phyloP scores from a whole-genome alignment of 2,797 vertebrate species.

The Naso thynnoides region DNA sequence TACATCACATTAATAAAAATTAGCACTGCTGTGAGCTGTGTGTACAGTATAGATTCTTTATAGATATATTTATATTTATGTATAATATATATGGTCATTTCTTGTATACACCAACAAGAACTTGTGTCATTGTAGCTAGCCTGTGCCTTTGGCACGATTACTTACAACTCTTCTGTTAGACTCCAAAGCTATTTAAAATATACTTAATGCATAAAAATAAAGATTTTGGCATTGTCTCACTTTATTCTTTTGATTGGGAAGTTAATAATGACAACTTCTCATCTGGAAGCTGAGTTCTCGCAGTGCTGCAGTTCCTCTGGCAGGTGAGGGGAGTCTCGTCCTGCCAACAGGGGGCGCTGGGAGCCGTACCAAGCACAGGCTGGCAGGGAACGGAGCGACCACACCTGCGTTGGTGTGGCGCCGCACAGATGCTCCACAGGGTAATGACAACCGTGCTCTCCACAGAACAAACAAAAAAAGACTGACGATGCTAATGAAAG shows the following conservation, averaged over 20 bases:
- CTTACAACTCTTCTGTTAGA: slow-evolving; percentile 96
- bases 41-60: slow-evolving; percentile 89
- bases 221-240: slow-evolving; percentile 97
- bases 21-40: slow-evolving; percentile 89
- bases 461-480: slow-evolving; percentile 66
- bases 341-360: slow-evolving; percentile 63
- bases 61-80: slow-evolving; percentile 78
- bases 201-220: slow-evolving; percentile 99
- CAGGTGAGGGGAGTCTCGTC: slow-evolving; percentile 48
- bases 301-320: slow-evolving; percentile 77
- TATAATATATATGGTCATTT: slow-evolving; percentile 85
- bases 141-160: slow-evolving; percentile 99
- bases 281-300: slow-evolving; percentile 88
- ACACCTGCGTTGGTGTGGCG: slow-evolving; percentile 23
- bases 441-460: slow-evolving; percentile 44
- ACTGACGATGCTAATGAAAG: slow-evolving; percentile 69
- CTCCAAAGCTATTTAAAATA: slow-evolving; percentile 99
- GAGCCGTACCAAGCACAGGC: slow-evolving; percentile 39
- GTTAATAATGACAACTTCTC: slow-evolving; percentile 86
- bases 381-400: slow-evolving; percentile 4
- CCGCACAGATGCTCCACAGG: slow-evolving; percentile 58
- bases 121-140: slow-evolving; percentile 84
- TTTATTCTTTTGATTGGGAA: slow-evolving; percentile 82
- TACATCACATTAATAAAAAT: slow-evolving; percentile 91
- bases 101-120: slow-evolving; percentile 83